Conservation (phyloP, 2,797 vertebrate species). For the Spea hammondii region DNA sequence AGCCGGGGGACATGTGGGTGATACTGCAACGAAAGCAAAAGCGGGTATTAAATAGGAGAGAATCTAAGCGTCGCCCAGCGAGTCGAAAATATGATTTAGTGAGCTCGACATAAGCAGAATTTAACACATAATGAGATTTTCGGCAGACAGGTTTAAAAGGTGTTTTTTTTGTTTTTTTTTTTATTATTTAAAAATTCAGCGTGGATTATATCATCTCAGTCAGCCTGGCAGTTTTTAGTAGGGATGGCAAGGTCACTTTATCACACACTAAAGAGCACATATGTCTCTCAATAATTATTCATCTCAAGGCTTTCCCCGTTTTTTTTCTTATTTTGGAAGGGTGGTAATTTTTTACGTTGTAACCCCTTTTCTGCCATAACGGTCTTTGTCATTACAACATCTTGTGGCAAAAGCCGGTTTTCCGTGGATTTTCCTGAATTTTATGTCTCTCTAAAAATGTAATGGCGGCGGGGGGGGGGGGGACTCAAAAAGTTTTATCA, state of each 20-base stretch:
- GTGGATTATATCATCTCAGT: conserved; percentile 40
- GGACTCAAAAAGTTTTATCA: too few species aligned
- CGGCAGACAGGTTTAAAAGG: conserved; percentile 38
- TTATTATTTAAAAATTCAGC: conserved; percentile 40
- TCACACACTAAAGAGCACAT: conserved; percentile 49
- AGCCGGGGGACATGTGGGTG: background rate
- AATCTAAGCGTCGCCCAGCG: background rate
- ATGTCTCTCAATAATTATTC: conserved; percentile 45
- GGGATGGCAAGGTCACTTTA: conserved; percentile 41
- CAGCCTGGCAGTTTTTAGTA: conserved; percentile 40
- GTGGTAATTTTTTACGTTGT: background rate
- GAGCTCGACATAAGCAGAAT: conserved; percentile 36
- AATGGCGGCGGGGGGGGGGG: too few species aligned
- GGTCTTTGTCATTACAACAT: background rate
- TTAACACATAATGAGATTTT: conserved; percentile 42
- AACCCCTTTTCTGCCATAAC: background rate
- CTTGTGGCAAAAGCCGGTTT: background rate
- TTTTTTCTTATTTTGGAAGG: conserved; percentile 9
- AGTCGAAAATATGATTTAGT: conserved; percentile 25
- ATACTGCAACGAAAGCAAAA: conserved; percentile 11
- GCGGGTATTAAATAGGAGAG: conserved; percentile 10
- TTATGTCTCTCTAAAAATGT: too few species aligned
- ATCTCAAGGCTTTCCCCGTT: conserved; percentile 29
- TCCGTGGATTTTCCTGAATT: too few species aligned
- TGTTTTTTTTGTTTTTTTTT: conserved; percentile 8